Evolutionary conservation across 2,113 vertebrate species (phyloP).

Genomic region (Agelaius phoeniceus): DNA sequence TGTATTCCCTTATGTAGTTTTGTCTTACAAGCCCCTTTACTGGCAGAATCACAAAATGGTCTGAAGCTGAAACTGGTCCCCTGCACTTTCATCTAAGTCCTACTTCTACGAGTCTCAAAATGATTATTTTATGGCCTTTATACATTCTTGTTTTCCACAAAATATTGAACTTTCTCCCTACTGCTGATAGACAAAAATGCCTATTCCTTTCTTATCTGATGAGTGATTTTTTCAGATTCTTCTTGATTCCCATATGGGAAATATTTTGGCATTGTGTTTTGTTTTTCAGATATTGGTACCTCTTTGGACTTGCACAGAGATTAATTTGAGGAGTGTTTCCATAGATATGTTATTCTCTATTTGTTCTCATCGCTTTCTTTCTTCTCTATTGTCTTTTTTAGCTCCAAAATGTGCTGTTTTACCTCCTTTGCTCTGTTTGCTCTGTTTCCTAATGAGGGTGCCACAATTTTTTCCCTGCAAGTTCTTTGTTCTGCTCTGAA

Average conservation of each 20-base stretch:
- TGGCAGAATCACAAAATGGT: not conserved
- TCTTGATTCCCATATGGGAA: not conserved
- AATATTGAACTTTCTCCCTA: not conserved
- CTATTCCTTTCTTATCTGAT: not conserved
- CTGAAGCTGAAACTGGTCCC: not conserved
- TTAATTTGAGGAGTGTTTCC: not conserved
- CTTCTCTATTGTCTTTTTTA: not conserved
- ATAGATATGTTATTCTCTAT: not conserved
- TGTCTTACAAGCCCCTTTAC: not conserved
- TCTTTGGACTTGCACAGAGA: not conserved
- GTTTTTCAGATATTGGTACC: not conserved
- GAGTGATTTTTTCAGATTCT: not conserved
- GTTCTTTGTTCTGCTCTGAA: constrained; percentile 19
- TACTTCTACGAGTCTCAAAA: not conserved
- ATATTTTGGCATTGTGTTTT: not conserved
- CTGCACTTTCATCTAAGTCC: not conserved
- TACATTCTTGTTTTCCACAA: not conserved
- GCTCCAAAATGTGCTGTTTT: not conserved
- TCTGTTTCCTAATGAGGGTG: not conserved
- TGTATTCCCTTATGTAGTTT: not conserved
- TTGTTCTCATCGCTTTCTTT: not conserved
- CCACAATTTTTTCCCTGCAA: not conserved
- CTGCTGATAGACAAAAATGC: not conserved
- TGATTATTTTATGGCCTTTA: not conserved
- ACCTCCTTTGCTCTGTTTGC: not conserved